Evolutionary conservation across 2,797 vertebrate species (phyloP).

Genomic region (Pangasius larnaudii): DNA sequence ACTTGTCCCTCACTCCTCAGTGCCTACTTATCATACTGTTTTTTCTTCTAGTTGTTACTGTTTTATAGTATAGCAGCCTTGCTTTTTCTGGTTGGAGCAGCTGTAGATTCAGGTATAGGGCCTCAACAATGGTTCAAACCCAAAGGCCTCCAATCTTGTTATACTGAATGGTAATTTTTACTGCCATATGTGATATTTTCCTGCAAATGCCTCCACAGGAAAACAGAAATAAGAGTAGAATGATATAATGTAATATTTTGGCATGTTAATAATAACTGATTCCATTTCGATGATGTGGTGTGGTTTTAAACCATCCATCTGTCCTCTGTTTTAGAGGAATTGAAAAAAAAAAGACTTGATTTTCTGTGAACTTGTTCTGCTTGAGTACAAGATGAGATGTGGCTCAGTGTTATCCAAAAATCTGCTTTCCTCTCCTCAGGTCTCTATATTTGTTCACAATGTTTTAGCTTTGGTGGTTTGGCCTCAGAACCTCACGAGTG

Average conservation of each 20-base stretch:
- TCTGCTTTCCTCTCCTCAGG: conserved; percentile 22
- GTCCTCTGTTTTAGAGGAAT: not conserved
- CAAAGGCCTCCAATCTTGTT: not conserved
- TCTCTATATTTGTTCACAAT: conserved; percentile 26
- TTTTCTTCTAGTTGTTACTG: not conserved
- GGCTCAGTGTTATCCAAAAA: not conserved
- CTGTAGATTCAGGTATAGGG: not conserved
- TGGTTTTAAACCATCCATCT: conserved; percentile 16
- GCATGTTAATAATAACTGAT: not conserved
- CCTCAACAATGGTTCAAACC: not conserved
- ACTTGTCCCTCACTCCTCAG: not conserved
- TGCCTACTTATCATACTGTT: not conserved
- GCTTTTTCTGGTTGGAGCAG: not conserved
- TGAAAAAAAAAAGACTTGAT: not conserved
- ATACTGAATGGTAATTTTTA: not conserved
- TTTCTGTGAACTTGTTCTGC: conserved; percentile 17
- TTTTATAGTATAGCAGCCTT: not conserved
- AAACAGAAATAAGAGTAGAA: not conserved
- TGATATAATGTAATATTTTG: conserved; percentile 2
- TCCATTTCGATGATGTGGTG: not conserved
- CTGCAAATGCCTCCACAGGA: not conserved
- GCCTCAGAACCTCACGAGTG: conserved; percentile 15
- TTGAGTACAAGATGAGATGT: not conserved
- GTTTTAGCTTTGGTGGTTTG: conserved; percentile 39
- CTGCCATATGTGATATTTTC: not conserved